Percentiles rank a stretch among this genome's conserved stretches.
Conservation (phyloP, 2,113 vertebrate genomes). For the Triplophysa rosa region DNA sequence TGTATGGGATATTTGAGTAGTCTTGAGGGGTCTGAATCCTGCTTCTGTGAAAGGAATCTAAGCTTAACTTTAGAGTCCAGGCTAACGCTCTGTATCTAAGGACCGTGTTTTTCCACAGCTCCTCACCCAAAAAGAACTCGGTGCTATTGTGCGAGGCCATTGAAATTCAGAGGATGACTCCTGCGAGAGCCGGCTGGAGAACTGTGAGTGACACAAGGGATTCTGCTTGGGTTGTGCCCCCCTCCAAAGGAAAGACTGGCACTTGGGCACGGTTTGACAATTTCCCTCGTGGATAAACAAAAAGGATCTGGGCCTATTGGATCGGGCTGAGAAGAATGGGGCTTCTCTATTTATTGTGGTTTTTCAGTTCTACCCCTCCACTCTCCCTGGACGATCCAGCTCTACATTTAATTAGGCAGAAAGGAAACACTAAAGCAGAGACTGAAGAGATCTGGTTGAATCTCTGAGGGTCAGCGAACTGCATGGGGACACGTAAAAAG, state of each 20-base stretch:
- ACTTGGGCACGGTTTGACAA: slow-evolving; percentile 40
- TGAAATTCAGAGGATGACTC: slow-evolving; percentile 64
- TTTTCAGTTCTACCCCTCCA: slow-evolving; percentile 47
- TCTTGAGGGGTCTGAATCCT: slow-evolving; percentile 12
- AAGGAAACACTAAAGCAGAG: slow-evolving; percentile 38
- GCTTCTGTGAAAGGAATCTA: slow-evolving; percentile 43
- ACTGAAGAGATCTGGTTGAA: slow-evolving; percentile 24
- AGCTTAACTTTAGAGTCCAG: slow-evolving; percentile 40
- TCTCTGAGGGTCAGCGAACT: slow-evolving; percentile 32
- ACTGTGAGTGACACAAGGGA: slow-evolving; percentile 64
- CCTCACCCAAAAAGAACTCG: slow-evolving; percentile 56
- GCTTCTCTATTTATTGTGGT: slow-evolving; percentile 54
- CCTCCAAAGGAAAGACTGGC: slow-evolving; percentile 52
- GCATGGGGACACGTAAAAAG: slow-evolving; percentile 55
- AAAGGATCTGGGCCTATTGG: slow-evolving; percentile 49
- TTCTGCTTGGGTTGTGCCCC: slow-evolving; percentile 33
- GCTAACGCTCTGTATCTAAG: slow-evolving; percentile 39
- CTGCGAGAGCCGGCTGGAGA: slow-evolving; percentile 8
- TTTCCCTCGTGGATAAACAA: slow-evolving; percentile 43
- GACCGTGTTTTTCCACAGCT: slow-evolving; percentile 50
- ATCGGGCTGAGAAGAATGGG: slow-evolving; percentile 33
- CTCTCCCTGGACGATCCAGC: slow-evolving; percentile 43
- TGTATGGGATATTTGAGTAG: slow-evolving; percentile 49
- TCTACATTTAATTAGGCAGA: slow-evolving; percentile 43
- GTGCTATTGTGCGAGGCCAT: slow-evolving; percentile 64